Conservation (phyloP, 1,140 invertebrate genomes). For the Plodia interpunctella region DNA sequence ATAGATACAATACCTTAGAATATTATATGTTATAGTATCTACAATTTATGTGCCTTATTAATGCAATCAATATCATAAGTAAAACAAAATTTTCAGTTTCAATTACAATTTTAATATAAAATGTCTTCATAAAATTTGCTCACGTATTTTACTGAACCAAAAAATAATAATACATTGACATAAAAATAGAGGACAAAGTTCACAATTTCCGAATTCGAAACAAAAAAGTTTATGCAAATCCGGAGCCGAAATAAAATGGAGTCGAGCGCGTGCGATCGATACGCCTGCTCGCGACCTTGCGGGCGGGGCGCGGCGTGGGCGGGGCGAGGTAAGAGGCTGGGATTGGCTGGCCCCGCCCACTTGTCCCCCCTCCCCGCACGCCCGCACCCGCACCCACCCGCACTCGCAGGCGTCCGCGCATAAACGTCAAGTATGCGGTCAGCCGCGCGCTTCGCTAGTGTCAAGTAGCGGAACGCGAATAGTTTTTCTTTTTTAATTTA, state of each 20-base stretch:
- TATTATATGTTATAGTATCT: too few relatives aligned
- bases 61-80: too few relatives aligned
- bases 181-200: slow-evolving; percentile 5
- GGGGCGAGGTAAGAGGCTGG: slow-evolving; percentile 53
- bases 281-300: slow-evolving; percentile 53
- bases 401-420: slow-evolving; percentile 13
- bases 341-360: slow-evolving; percentile 52
- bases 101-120: slow-evolving; percentile 4
- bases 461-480: slow-evolving; percentile 16
- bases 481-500: slow-evolving; percentile 13
- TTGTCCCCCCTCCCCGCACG: slow-evolving; percentile 23
- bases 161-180: slow-evolving; percentile 1
- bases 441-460: slow-evolving; percentile 10
- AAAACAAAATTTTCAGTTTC: too few relatives aligned
- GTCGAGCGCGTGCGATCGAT: slow-evolving; percentile 68
- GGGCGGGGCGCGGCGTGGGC: slow-evolving; percentile 55
- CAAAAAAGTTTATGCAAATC: slow-evolving; percentile 72
- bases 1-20: too few relatives aligned
- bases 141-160: not conserved
- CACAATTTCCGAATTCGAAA: slow-evolving; percentile 50
- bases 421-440: slow-evolving; percentile 22
- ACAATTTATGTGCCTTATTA: too few relatives aligned
- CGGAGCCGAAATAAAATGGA: slow-evolving; percentile 72
- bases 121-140: not conserved
- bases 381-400: slow-evolving; percentile 24